Base-by-base conservation (phyloP, 1,140 invertebrate species). In the Olivierus martensii region DNA sequence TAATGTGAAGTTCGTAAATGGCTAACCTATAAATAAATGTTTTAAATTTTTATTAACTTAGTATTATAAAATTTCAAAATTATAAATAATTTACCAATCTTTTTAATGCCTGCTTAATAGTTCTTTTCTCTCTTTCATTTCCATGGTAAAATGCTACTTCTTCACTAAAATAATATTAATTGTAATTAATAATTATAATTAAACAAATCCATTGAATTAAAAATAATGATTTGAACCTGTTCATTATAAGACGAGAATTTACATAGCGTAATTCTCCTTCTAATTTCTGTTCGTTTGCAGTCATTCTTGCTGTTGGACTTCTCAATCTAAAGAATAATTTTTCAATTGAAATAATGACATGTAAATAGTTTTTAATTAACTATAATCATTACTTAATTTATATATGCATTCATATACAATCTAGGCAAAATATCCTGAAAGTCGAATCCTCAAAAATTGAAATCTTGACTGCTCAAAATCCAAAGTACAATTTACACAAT, bases 261-360 rank as follows among this genome's bases (percentile, higher is more conserved):
- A 98, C 89, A 65, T 90, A 95, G 65, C 95, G 79, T 69, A 92
- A 95, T 76, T 99, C 93, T 55, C 94, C 95, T 73, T 99, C 95
- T 10, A 97, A 69, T 68, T 89, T 87, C 71, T 98, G 94, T 66
- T 99, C 94, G 60, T 79, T 79, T 0, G 93, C 85, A 0, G 93
- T 98, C 71, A 98, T 76, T 42, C 78, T 71, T 60, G 83, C 88
- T 55, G 90, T 84, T 1, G 93, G 91, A 63, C 80, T 78, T 55
- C 92, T 74, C 41, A 96, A 58, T 57, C 71, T 71, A 50, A 34
- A 50, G 42, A 53, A n/a, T n/a, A n/a, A n/a, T n/a, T n/a, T n/a
- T n/a, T n/a, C n/a, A n/a, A n/a, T n/a, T n/a, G n/a, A n/a, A n/a
- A n/a, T n/a, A n/a, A n/a, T n/a, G n/a, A n/a, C n/a, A n/a, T n/a